A percentile compares a stretch with the other conserved stretches of the same genome.
These are phyloP conservation scores for Oenanthe oenanthe DNA, from an alignment of 2,113 vertebrate species.

Conservation along the genomic window DNA sequence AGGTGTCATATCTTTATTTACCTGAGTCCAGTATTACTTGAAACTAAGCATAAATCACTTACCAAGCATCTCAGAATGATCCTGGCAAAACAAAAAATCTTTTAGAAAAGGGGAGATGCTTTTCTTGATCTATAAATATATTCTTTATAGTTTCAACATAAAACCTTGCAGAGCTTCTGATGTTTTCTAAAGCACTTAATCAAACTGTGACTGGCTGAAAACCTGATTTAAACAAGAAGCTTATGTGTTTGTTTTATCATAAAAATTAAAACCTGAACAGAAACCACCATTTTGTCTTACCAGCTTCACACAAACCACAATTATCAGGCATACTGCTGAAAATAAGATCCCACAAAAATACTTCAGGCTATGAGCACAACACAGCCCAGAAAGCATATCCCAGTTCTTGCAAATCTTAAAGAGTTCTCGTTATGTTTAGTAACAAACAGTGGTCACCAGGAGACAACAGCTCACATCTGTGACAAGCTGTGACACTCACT, in stretches of 20 bases:
- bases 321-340: neutral
- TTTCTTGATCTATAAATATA: neutral
- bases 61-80: neutral
- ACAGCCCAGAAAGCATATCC: neutral
- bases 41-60: neutral
- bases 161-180: neutral
- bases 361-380: neutral
- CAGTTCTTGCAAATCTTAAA: neutral
- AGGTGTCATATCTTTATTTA: neutral
- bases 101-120: neutral
- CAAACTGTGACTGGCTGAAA: neutral
- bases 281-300: neutral
- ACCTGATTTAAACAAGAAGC: neutral
- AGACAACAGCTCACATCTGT: neutral
- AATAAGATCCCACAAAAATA: neutral
- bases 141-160: neutral
- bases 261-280: neutral
- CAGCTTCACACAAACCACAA: neutral
- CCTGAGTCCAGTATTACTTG: neutral
- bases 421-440: neutral
- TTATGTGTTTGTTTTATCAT: neutral
- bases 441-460: neutral
- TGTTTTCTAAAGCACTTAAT: neutral
- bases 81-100: neutral
- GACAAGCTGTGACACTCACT: neutral